Percentiles rank a stretch among this genome's conserved stretches.
These are phyloP conservation scores for Dyspetes luteomarginatus DNA, from an alignment of 2,888 invertebrate genomes.

Conservation along the genomic window DNA sequence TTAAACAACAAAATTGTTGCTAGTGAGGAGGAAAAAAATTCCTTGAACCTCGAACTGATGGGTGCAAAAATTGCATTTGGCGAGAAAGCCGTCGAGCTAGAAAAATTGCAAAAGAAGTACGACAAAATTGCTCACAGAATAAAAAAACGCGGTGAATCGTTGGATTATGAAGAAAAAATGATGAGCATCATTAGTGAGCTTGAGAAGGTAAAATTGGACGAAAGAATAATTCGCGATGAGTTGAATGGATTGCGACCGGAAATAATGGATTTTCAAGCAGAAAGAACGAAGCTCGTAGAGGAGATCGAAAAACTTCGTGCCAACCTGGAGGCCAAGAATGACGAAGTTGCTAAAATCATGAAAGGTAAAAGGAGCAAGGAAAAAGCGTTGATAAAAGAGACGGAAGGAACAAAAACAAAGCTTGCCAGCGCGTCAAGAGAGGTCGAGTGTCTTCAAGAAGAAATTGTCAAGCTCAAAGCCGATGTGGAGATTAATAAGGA, in stretches of 20 bases:
- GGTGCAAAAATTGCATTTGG: constrained; percentile 51
- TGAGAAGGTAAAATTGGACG: constrained; percentile 46
- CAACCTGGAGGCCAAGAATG: constrained; percentile 56
- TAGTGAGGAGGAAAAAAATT: constrained; percentile 52
- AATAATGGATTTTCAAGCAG: constrained; percentile 45
- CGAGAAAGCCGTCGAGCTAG: constrained; percentile 55
- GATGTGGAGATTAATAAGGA: constrained; percentile 20
- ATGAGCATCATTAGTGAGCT: constrained; percentile 53
- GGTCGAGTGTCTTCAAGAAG: constrained; percentile 50
- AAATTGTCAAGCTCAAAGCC: constrained; percentile 35
- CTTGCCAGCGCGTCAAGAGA: constrained; percentile 38
- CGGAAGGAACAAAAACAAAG: constrained; percentile 45
- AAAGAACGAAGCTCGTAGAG: constrained; percentile 58
- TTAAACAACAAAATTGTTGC: constrained; percentile 55
- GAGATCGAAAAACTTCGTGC: constrained; percentile 62
- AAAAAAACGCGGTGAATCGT: constrained; percentile 44
- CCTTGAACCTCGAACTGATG: constrained; percentile 54
- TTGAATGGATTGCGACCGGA: constrained; percentile 45
- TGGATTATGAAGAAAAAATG: constrained; percentile 48
- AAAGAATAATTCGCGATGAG: constrained; percentile 62
- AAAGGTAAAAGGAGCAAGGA: constrained; percentile 56
- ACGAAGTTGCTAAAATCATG: constrained; percentile 59
- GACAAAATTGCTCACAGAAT: constrained; percentile 44
- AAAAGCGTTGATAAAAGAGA: constrained; percentile 44
- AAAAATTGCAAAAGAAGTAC: constrained; percentile 34